Evolutionary conservation across 1,140 invertebrate species (phyloP).

Genomic region (Drosophila guanche): DNA sequence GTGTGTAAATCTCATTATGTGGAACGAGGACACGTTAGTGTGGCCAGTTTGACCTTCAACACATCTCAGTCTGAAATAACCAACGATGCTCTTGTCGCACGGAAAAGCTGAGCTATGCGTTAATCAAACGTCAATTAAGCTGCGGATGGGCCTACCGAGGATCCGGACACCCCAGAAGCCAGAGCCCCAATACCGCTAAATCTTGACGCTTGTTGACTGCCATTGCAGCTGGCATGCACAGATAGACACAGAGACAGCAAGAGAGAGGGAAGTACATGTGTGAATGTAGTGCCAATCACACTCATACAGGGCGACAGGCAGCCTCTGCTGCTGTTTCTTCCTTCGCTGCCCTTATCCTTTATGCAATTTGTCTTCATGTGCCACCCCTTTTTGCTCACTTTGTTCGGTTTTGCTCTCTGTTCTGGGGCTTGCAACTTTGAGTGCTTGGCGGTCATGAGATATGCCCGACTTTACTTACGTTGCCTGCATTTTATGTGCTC

Average conservation of each 20-base stretch:
- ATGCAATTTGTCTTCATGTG: slow-evolving; percentile 67
- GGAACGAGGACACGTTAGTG: no score
- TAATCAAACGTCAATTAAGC: slow-evolving; percentile 77
- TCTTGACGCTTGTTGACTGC: slow-evolving; percentile 36
- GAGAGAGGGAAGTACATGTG: no score
- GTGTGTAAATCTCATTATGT: no score
- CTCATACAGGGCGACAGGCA: no score
- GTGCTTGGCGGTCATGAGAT: slow-evolving; percentile 60
- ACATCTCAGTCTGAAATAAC: slow-evolving; percentile 43
- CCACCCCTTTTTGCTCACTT: slow-evolving; percentile 30
- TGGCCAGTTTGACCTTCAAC: slow-evolving; percentile 46
- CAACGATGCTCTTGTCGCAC: slow-evolving; percentile 42
- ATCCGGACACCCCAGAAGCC: slow-evolving; percentile 15
- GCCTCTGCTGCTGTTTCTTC: no score
- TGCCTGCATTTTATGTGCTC: slow-evolving; percentile 53
- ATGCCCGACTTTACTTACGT: slow-evolving; percentile 42
- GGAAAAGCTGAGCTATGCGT: slow-evolving; percentile 50
- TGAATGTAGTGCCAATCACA: no score
- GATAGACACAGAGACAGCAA: neutral
- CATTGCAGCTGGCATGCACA: slow-evolving; percentile 7
- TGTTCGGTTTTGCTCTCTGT: slow-evolving; percentile 18
- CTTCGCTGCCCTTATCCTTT: slow-evolving; percentile 35
- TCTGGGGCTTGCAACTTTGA: slow-evolving; percentile 33
- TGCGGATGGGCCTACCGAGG: slow-evolving; percentile 52
- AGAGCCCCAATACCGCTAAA: slow-evolving; percentile 13